These are phyloP conservation scores for Drepanosiphum platanoidis DNA, from an alignment of 2,888 invertebrate genomes.

Conservation along the genomic window DNA sequence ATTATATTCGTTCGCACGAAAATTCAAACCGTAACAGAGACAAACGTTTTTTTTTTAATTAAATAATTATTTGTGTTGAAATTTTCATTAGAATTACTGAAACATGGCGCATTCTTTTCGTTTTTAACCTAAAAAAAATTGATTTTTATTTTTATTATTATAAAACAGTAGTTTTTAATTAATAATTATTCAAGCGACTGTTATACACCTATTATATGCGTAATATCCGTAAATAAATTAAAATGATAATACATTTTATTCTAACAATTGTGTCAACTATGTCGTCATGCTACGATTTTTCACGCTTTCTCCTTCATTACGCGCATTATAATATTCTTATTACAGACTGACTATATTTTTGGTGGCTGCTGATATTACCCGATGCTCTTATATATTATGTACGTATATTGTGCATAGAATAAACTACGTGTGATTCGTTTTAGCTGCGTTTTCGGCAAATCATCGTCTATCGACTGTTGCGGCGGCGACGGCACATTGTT, in stretches of 20 bases:
- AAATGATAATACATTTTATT: slow-evolving; percentile 39
- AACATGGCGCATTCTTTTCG: no score
- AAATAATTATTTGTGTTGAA: no score
- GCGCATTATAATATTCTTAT: slow-evolving; percentile 15
- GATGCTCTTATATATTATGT: neutral
- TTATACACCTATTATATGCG: neutral
- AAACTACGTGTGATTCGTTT: slow-evolving; percentile 21
- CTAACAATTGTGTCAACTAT: slow-evolving; percentile 26
- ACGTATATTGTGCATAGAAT: slow-evolving; percentile 22
- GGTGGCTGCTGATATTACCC: neutral
- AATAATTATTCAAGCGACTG: neutral
- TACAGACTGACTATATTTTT: neutral
- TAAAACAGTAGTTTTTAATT: neutral
- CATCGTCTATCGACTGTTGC: neutral
- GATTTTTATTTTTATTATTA: neutral
- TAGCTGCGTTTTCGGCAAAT: slow-evolving; percentile 38
- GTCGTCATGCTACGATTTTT: slow-evolving; percentile 34
- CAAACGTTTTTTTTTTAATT: neutral
- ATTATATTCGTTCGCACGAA: no score
- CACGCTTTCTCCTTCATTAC: slow-evolving; percentile 48
- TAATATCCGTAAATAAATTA: slow-evolving; percentile 7
- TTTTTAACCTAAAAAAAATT: no score
- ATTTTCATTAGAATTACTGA: no score
- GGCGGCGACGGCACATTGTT: neutral
- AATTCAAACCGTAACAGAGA: neutral